These are phyloP conservation scores for Oxycera nigricornis DNA, from an alignment of 2,888 invertebrate genomes.

Conservation along the genomic window DNA sequence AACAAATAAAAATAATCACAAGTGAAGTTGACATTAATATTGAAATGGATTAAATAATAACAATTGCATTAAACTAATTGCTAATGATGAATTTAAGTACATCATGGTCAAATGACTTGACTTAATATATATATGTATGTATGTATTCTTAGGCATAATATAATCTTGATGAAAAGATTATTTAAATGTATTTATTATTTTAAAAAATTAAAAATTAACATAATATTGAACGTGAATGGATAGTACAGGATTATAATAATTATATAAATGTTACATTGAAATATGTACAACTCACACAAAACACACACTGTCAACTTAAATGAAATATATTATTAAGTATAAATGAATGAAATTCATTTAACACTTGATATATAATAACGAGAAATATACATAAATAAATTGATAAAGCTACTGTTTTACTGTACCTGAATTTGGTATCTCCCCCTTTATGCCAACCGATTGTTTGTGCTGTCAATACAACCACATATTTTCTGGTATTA, in stretches of 20 bases:
- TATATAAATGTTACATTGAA: constrained; percentile 28
- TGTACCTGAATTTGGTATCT: background rate
- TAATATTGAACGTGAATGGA: constrained; percentile 4
- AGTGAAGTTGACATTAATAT: too few relatives aligned
- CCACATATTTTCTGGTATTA: too few relatives aligned
- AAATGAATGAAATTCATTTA: constrained; percentile 7
- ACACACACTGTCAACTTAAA: constrained; percentile 26
- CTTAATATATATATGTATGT: too few relatives aligned
- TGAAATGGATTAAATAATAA: too few relatives aligned
- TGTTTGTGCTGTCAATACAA: too few relatives aligned
- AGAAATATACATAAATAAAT: constrained; percentile 26
- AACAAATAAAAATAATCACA: too few relatives aligned
- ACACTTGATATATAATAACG: constrained; percentile 30
- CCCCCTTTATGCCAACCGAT: too few relatives aligned
- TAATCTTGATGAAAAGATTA: background rate
- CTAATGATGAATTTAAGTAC: too few relatives aligned
- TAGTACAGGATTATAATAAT: constrained; percentile 32
- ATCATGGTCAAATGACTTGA: too few relatives aligned
- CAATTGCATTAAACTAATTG: too few relatives aligned
- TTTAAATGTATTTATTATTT: constrained; percentile 2
- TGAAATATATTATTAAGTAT: background rate
- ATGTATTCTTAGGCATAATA: too few relatives aligned
- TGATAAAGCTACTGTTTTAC: constrained; percentile 21
- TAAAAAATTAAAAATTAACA: background rate
- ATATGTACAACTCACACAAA: constrained; percentile 20